Evolutionary conservation across 2,888 invertebrate genomes (phyloP).

Genomic region (Lamellibrachia columna): DNA sequence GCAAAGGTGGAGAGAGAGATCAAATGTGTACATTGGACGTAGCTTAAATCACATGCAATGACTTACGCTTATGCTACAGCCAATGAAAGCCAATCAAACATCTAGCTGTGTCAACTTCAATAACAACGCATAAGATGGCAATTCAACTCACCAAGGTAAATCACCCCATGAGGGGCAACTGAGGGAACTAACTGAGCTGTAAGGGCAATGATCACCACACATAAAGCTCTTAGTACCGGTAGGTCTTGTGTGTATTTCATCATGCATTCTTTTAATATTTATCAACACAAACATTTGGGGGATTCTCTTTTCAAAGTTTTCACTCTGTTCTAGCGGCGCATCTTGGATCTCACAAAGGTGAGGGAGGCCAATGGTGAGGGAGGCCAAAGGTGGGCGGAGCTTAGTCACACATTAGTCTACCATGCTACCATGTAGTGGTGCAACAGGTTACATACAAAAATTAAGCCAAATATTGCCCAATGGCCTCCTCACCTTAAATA

Average conservation of each 20-base stretch:
- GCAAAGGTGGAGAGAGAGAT: background rate
- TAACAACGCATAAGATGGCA: background rate
- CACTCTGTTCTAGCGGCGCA: no score
- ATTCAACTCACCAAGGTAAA: conserved; percentile 6
- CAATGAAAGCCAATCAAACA: conserved; percentile 4
- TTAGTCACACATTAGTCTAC: no score
- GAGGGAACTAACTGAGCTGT: conserved; percentile 12
- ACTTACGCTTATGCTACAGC: background rate
- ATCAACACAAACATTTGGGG: no score
- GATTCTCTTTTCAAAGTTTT: no score
- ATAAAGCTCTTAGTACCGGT: background rate
- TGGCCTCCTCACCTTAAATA: no score
- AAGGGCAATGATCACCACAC: background rate
- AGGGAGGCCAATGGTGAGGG: no score
- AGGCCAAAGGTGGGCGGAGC: no score
- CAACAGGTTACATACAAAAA: no score
- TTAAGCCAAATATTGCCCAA: no score
- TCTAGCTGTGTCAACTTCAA: background rate
- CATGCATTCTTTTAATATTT: background rate
- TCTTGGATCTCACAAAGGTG: no score
- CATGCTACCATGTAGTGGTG: no score
- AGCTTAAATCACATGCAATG: background rate
- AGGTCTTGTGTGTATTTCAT: background rate
- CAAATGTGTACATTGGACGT: background rate
- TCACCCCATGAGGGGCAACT: background rate